Conservation (phyloP, 1,140 invertebrate species). For the Asbolus verrucosus region DNA sequence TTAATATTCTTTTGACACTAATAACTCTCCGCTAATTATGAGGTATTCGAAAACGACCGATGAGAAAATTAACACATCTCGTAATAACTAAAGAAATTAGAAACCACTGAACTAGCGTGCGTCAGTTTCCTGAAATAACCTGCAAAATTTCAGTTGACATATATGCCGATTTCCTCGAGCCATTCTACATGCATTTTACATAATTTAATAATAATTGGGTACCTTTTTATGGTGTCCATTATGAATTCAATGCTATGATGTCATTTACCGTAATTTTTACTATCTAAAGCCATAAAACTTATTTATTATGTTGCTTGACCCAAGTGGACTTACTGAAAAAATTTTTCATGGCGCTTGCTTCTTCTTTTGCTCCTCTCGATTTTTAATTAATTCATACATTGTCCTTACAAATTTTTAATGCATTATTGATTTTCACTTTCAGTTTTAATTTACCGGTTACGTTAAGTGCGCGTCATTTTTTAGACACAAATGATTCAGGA, state of each 20-base stretch:
- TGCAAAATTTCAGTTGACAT: background rate
- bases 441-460: too few relatives aligned
- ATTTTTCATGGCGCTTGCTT: background rate
- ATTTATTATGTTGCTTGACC: background rate
- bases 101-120: too few relatives aligned
- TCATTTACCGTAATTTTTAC: background rate
- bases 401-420: too few relatives aligned
- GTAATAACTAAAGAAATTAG: constrained; percentile 5
- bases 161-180: background rate
- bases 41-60: background rate
- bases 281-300: too few relatives aligned
- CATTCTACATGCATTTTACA: background rate
- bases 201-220: constrained; percentile 1
- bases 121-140: constrained; percentile 11
- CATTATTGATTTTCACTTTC: too few relatives aligned
- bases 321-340: background rate
- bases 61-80: constrained; percentile 13
- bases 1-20: constrained; percentile 33
- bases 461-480: too few relatives aligned
- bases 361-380: too few relatives aligned
- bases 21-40: constrained; percentile 26
- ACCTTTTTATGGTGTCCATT: background rate
- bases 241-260: background rate
- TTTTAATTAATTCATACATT: too few relatives aligned
- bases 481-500: too few relatives aligned